Evolutionary conservation across 1,140 invertebrate species (phyloP).

Genomic region (Platorchestia sp.): DNA sequence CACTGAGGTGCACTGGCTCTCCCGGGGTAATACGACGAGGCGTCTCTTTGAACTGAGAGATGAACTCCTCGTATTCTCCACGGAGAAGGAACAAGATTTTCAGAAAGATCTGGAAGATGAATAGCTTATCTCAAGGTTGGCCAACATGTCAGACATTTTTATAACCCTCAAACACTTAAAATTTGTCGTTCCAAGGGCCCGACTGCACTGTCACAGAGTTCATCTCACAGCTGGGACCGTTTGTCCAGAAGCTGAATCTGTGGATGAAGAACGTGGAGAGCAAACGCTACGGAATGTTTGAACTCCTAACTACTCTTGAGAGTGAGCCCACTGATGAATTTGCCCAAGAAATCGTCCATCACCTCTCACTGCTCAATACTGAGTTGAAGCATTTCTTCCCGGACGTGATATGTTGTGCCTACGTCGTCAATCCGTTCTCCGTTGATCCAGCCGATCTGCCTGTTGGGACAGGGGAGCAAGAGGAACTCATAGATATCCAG

Average conservation of each 20-base stretch:
- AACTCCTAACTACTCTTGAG: conserved; percentile 9
- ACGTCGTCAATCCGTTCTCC: neutral
- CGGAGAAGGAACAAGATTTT: conserved; percentile 22
- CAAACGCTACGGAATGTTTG: conserved; percentile 11
- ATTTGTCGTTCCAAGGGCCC: conserved; percentile 24
- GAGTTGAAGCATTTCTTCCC: conserved; percentile 17
- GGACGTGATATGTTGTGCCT: neutral
- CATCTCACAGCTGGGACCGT: neutral
- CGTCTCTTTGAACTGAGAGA: conserved; percentile 51
- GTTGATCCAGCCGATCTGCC: conserved; percentile 4
- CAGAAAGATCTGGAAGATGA: neutral
- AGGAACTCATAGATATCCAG: conserved; percentile 30
- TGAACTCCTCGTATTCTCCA: conserved; percentile 46
- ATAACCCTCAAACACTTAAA: conserved; percentile 1
- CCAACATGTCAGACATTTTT: conserved; percentile 53
- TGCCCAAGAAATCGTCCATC: neutral
- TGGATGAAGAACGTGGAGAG: conserved; percentile 46
- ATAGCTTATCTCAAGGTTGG: conserved; percentile 16
- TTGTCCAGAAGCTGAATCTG: conserved; percentile 47
- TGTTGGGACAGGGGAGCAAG: conserved; percentile 21
- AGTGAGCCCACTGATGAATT: conserved; percentile 42
- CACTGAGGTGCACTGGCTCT: conserved; percentile 52
- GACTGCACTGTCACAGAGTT: conserved; percentile 26
- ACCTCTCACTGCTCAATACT: conserved; percentile 19
- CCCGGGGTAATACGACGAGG: conserved; percentile 18